phyloP scores from a whole-genome alignment of 2,888 invertebrate genomes.

The Rhagonycha lutea region DNA sequence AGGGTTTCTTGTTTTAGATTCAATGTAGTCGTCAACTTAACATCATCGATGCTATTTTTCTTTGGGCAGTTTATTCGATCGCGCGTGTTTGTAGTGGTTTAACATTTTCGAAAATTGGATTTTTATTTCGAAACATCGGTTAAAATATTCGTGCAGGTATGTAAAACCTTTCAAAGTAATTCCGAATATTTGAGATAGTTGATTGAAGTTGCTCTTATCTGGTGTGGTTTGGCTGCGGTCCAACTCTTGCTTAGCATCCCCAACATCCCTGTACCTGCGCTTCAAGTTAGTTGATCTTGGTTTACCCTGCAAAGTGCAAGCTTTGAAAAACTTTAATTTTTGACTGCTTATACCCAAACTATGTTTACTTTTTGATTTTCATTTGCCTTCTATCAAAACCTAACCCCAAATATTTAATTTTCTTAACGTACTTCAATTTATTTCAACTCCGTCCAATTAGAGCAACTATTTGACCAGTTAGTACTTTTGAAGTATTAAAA shows the following conservation, averaged over 20 bases:
- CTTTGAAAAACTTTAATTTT: conserved; percentile 28
- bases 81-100: not conserved
- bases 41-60: not conserved
- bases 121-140: not conserved
- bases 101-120: not conserved
- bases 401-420: not conserved
- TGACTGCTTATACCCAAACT: not conserved
- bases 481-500: not conserved
- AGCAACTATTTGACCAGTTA: not conserved
- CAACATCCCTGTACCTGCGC: conserved; percentile 11
- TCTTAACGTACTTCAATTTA: not conserved
- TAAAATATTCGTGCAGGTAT: not conserved
- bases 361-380: not conserved
- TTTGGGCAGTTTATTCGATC: not conserved
- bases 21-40: conserved; percentile 7
- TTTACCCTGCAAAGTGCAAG: conserved; percentile 22
- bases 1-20: conserved; percentile 13
- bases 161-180: conserved; percentile 10
- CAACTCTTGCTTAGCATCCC: conserved; percentile 34
- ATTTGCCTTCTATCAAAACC: not conserved
- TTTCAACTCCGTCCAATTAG: not conserved
- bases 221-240: conserved; percentile 38
- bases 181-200: conserved; percentile 20
- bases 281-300: conserved; percentile 10
- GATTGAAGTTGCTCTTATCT: conserved; percentile 34